These are phyloP conservation scores for Crotalus horridus DNA, from an alignment of 2,113 vertebrate species.

Conservation along the genomic window DNA sequence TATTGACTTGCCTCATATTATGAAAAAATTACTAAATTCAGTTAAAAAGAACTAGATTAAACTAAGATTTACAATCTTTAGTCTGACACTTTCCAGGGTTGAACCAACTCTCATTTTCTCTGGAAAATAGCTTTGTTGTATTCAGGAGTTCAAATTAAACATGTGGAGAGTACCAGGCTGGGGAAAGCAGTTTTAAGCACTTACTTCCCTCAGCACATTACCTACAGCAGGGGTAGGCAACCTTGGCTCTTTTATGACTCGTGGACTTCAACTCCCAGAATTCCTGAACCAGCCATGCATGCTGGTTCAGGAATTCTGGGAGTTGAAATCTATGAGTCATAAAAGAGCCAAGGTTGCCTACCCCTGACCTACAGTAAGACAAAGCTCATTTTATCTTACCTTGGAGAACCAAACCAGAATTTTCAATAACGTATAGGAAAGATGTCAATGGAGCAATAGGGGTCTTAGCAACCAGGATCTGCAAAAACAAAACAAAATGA, in stretches of 20 bases:
- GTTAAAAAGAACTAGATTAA: neutral
- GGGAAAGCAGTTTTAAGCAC: neutral
- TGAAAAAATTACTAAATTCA: neutral
- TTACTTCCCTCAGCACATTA: constrained; percentile 18
- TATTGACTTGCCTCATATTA: neutral
- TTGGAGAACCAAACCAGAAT: constrained; percentile 76
- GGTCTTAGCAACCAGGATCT: constrained; percentile 82
- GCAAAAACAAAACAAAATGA: constrained; percentile 43
- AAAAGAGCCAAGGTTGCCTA: too few relatives aligned
- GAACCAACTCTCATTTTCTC: neutral
- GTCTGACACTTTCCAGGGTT: neutral
- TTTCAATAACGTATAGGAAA: constrained; percentile 73
- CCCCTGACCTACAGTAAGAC: neutral
- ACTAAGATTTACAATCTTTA: neutral
- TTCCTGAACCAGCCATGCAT: too few relatives aligned
- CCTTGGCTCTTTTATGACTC: too few relatives aligned
- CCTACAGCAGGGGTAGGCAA: neutral
- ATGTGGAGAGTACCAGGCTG: constrained; percentile 2
- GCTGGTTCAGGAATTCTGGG: too few relatives aligned
- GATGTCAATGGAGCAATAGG: constrained; percentile 75
- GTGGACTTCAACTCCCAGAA: too few relatives aligned
- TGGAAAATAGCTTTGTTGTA: neutral
- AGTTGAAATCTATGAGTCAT: too few relatives aligned
- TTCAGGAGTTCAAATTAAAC: neutral
- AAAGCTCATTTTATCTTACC: constrained; percentile 66